A percentile compares a stretch with the other conserved stretches of the same genome.
Conservation (phyloP, 2,888 invertebrate genomes). For the Sphaerophoria rueppellii region DNA sequence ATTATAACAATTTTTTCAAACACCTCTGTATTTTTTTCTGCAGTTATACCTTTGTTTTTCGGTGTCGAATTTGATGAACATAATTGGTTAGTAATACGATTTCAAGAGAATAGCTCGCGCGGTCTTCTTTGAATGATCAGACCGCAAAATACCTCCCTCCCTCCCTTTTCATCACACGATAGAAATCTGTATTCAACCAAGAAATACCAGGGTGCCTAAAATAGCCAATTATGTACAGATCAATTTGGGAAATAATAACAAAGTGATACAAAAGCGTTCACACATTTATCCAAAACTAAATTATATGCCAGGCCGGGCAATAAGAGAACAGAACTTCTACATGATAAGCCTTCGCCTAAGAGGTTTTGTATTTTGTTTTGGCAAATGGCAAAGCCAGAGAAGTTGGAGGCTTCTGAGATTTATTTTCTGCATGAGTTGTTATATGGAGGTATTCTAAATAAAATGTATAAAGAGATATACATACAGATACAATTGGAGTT, state of each 20-base stretch:
- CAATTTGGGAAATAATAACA: conserved; percentile 75
- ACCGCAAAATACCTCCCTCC: neutral
- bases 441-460: neutral
- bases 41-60: conserved; percentile 63
- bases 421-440: conserved; percentile 63
- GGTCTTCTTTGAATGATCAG: conserved; percentile 62
- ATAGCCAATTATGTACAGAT: conserved; percentile 77
- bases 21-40: conserved; percentile 73
- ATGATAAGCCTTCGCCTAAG: neutral
- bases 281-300: conserved; percentile 61
- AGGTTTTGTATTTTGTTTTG: neutral
- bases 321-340: conserved; percentile 25
- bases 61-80: conserved; percentile 76
- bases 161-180: neutral
- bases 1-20: conserved; percentile 29
- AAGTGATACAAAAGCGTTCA: conserved; percentile 72
- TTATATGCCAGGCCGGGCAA: conserved; percentile 3
- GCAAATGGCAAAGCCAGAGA: neutral
- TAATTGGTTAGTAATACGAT: conserved; percentile 76
- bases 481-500: conserved; percentile 1
- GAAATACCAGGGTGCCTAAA: conserved; percentile 76
- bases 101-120: conserved; percentile 55
- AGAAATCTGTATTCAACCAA: conserved; percentile 52
- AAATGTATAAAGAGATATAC: neutral
- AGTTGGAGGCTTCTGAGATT: conserved; percentile 31